A percentile compares a stretch with the other conserved stretches of the same genome.
Conservation (phyloP, 2,113 vertebrate genomes). For the Stigmatopora nigra region DNA sequence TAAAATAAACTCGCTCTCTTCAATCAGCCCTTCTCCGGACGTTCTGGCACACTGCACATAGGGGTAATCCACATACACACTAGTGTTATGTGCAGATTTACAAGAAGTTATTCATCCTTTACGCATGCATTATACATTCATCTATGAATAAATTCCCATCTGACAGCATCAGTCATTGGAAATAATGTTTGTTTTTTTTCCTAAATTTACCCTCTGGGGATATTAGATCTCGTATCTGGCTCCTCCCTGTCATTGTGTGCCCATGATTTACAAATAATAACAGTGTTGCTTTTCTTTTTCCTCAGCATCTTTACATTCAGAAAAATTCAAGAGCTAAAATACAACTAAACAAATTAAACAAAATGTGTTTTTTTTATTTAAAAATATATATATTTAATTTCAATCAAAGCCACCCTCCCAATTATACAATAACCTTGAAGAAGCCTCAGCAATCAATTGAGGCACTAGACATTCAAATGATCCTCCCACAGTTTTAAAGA, state of each 20-base stretch:
- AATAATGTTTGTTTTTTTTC: conserved; percentile 34
- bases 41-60: conserved; percentile 19
- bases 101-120: conserved; percentile 47
- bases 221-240: conserved; percentile 41
- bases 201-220: conserved; percentile 36
- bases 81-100: conserved; percentile 25
- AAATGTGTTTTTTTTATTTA: no score
- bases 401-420: no score
- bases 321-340: background rate
- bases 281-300: background rate
- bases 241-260: conserved; percentile 9
- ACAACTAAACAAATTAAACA: no score
- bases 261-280: conserved; percentile 32
- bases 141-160: conserved; percentile 61
- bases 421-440: no score
- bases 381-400: no score
- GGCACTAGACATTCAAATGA: no score
- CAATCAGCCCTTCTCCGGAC: conserved; percentile 44
- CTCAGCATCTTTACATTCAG: background rate
- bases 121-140: conserved; percentile 63
- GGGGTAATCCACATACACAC: conserved; percentile 10
- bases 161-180: conserved; percentile 54
- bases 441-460: no score
- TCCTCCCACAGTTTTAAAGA: no score
- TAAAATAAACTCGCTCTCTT: conserved; percentile 60